A percentile compares a stretch with the other conserved stretches of the same genome.
These are phyloP conservation scores for Gambusia holbrooki DNA, from an alignment of 2,113 vertebrate species.

Conservation along the genomic window DNA sequence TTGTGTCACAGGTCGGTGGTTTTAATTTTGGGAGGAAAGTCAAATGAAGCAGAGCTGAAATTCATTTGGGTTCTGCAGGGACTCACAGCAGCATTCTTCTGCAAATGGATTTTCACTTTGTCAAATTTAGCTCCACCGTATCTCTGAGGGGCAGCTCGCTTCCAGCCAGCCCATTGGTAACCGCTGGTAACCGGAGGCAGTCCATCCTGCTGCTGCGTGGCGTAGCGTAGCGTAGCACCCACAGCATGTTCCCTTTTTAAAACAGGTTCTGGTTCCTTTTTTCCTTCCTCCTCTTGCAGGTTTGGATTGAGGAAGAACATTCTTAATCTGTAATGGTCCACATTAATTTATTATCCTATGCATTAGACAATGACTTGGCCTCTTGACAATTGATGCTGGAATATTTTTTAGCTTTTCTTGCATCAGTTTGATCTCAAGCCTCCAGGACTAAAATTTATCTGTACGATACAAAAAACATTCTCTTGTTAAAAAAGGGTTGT, in stretches of 20 bases:
- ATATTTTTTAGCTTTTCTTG: neutral
- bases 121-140: slow-evolving; percentile 33
- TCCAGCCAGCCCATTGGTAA: slow-evolving; percentile 25
- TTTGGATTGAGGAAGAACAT: neutral
- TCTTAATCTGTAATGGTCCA: neutral
- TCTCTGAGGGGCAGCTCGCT: slow-evolving; percentile 35
- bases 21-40: slow-evolving; percentile 69
- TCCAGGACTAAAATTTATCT: neutral
- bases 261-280: slow-evolving; percentile 14
- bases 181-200: slow-evolving; percentile 18
- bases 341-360: neutral
- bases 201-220: slow-evolving; percentile 12
- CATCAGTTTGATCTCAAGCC: neutral
- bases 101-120: slow-evolving; percentile 67
- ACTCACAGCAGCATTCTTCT: slow-evolving; percentile 38
- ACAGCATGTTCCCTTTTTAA: slow-evolving; percentile 13
- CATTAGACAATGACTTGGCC: neutral
- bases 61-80: slow-evolving; percentile 62
- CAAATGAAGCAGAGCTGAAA: slow-evolving; percentile 66
- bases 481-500: neutral
- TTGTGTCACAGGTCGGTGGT: slow-evolving; percentile 66
- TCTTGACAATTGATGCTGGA: neutral
- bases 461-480: neutral
- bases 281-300: neutral
- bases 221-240: neutral